Base-by-base conservation (phyloP, 2,888 invertebrate species). In the Cantharis rustica region DNA sequence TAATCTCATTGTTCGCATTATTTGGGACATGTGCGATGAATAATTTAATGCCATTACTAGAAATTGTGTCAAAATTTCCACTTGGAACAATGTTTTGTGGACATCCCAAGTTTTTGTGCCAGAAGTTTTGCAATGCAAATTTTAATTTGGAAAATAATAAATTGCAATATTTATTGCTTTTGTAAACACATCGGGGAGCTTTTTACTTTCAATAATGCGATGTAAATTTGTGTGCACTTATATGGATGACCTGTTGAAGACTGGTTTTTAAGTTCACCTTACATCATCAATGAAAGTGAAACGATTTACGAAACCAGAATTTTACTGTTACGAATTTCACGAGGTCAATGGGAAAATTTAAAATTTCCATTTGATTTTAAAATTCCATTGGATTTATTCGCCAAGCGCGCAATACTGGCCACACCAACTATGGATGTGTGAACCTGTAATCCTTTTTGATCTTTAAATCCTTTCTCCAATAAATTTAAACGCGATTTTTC, bases 281-380 rank as follows among this genome's bases (percentile, higher is more conserved):
- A 68, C 75, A 61, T 75, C 75, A 71, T 63, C 68, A 71, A 71
- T 71, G 71, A 75, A 75, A 75, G 75, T 61, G 64, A 66, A 66
- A 66, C 64, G 64, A 66, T 66, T 66, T 66, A 66, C 64, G 13
- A 66, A 66, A 66, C 20, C n/a, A 66, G 20, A 66, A 66, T 66
- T 66, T 66, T 66, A 66, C 64, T 20, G 64, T 66, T 66, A 20
- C 23, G 47, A 47, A 47, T 47, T 47, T n/a, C 47, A 47, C 47
- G 47, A 47, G 47, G 47, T 47, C 47, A n/a, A 47, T 7, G n/a
- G 4, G n/a, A 47, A 47, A 47, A 47, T 47, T 47, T 5, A 7
- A n/a, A 47, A 47, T 47, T 47, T 47, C n/a, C 47, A 47, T 31
- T 13, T 31, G 13, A 5, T 31, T 31, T 31, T 31, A 13, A 2